Percentiles rank a stretch among this genome's conserved stretches.
Conservation (phyloP, 2,888 invertebrate species). For the Ornithoptera alexandrae region DNA sequence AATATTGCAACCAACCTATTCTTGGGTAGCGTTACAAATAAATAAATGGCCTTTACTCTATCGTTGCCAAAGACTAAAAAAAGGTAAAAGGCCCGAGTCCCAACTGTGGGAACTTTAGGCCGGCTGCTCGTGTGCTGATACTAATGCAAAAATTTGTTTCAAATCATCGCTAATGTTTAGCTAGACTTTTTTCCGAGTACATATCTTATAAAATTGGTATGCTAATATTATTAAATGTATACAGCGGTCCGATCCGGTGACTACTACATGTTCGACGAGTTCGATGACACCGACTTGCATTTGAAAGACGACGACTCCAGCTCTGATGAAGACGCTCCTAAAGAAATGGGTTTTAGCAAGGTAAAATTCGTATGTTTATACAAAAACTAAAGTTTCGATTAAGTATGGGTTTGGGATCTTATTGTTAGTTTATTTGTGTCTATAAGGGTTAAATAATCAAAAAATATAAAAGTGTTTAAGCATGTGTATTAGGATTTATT, state of each 20-base stretch:
- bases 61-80: too few relatives aligned
- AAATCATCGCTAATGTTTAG: background rate
- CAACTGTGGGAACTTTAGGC: too few relatives aligned
- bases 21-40: too few relatives aligned
- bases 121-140: too few relatives aligned
- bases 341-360: constrained; percentile 78
- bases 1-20: too few relatives aligned
- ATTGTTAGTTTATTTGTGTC: background rate
- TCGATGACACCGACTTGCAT: constrained; percentile 89
- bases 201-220: background rate
- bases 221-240: constrained; percentile 33
- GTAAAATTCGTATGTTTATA: constrained; percentile 52
- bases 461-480: background rate
- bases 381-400: background rate
- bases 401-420: background rate
- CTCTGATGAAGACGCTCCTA: constrained; percentile 76
- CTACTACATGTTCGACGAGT: constrained; percentile 99
- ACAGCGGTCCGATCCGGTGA: constrained; percentile 98
- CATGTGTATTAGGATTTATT: background rate
- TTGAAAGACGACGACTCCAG: constrained; percentile 81
- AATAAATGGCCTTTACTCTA: too few relatives aligned
- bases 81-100: too few relatives aligned
- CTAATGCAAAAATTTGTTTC: background rate
- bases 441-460: background rate
- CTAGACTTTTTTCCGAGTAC: background rate